phyloP scores from a whole-genome alignment of 2,888 invertebrate genomes.

The Leptothorax acervorum region DNA sequence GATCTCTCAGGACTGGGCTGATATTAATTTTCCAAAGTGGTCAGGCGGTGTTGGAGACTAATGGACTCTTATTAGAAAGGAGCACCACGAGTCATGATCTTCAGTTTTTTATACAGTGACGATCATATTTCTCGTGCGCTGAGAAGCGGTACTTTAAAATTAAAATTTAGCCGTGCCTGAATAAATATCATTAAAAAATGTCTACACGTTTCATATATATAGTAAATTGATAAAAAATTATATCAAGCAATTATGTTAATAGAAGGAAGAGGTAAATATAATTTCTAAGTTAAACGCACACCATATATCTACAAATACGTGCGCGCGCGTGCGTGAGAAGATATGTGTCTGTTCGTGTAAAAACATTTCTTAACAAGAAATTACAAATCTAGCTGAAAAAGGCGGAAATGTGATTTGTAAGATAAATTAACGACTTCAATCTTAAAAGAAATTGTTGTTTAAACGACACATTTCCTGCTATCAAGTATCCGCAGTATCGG shows the following conservation, averaged over 20 bases:
- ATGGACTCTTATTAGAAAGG: constrained; percentile 62
- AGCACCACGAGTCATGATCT: constrained; percentile 39
- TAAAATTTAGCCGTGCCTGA: constrained; percentile 17
- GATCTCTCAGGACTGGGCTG: constrained; percentile 55
- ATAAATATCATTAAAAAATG: constrained; percentile 14
- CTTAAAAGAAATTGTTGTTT: neutral
- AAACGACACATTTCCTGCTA: neutral
- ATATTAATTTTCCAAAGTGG: constrained; percentile 70
- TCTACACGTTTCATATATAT: neutral
- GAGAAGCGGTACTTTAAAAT: constrained; percentile 16
- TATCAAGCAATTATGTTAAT: neutral
- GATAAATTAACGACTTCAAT: neutral
- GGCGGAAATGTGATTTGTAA: neutral
- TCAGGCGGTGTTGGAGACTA: constrained; percentile 64
- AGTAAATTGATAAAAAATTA: neutral
- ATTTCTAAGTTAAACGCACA: neutral
- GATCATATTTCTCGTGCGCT: constrained; percentile 28
- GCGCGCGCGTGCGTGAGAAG: neutral
- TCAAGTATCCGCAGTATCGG: neutral
- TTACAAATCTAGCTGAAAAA: neutral
- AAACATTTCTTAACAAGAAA: neutral
- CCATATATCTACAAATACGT: no score
- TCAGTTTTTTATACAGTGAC: constrained; percentile 20
- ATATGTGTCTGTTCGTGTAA: neutral
- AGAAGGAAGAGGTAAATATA: neutral